phyloP scores from a whole-genome alignment of 2,888 invertebrate genomes.

The Shargacucullia verbasci region DNA sequence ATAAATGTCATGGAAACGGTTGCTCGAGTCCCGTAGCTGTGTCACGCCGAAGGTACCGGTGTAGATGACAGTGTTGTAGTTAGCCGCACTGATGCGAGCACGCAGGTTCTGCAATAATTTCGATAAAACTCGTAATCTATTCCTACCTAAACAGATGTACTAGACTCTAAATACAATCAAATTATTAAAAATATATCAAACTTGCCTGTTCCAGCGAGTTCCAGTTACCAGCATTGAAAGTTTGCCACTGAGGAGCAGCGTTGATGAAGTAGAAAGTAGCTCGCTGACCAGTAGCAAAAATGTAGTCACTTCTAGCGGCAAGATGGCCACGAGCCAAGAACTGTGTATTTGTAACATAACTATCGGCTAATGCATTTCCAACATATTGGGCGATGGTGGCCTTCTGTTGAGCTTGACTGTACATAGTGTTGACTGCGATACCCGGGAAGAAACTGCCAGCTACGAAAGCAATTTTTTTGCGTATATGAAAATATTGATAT shows the following conservation, averaged over 20 bases:
- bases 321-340: constrained; percentile 90
- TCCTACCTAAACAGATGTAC: no score
- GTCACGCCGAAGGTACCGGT: constrained; percentile 90
- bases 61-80: constrained; percentile 82
- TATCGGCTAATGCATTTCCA: constrained; percentile 73
- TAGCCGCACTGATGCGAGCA: constrained; percentile 75
- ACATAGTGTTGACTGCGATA: constrained; percentile 73
- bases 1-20: constrained; percentile 78
- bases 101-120: constrained; percentile 71
- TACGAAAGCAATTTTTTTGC: constrained; percentile 44
- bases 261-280: constrained; percentile 91
- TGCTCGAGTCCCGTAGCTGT: constrained; percentile 85
- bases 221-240: constrained; percentile 90
- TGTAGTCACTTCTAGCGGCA: constrained; percentile 90
- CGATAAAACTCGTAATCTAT: no score
- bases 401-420: constrained; percentile 79
- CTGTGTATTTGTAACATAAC: constrained; percentile 81
- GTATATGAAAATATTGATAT: background rate
- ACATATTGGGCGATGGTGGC: constrained; percentile 68
- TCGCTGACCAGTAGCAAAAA: constrained; percentile 89
- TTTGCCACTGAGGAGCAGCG: constrained; percentile 91
- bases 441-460: constrained; percentile 86
- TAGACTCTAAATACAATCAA: no score
- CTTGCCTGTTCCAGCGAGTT: constrained; percentile 82
- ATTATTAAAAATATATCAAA: background rate